Evolutionary conservation across 2,888 invertebrate genomes (phyloP).

Genomic region (Euplexia lucipara): DNA sequence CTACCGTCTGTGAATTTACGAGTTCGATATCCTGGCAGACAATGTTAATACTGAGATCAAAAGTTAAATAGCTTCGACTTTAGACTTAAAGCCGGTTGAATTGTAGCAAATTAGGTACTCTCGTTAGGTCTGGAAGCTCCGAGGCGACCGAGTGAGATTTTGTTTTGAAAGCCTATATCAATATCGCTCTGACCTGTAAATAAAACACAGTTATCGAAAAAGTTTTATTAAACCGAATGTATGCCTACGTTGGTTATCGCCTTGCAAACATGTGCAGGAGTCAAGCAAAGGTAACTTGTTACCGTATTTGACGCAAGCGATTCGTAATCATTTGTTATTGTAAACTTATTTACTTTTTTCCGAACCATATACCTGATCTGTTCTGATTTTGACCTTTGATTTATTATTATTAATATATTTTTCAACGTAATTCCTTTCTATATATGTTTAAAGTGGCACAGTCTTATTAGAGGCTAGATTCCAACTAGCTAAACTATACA

Average conservation of each 20-base stretch:
- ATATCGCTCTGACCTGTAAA: slow-evolving; percentile 2
- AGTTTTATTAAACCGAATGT: not conserved
- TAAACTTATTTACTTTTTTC: not conserved
- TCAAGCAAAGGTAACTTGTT: slow-evolving; percentile 12
- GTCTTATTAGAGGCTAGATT: not conserved
- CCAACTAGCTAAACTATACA: not conserved
- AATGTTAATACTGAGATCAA: slow-evolving; percentile 29
- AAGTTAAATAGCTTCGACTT: slow-evolving; percentile 22
- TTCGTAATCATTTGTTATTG: slow-evolving; percentile 10
- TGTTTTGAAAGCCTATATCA: slow-evolving; percentile 4
- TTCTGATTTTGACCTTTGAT: not conserved
- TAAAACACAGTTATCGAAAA: slow-evolving; percentile 11
- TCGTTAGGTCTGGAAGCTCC: slow-evolving; percentile 9
- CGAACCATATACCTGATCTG: too few relatives aligned
- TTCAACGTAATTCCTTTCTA: not conserved
- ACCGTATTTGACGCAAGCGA: slow-evolving; percentile 9
- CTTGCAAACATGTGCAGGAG: slow-evolving; percentile 13
- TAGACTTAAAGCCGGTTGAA: slow-evolving; percentile 16
- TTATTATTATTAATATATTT: not conserved
- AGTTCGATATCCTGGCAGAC: slow-evolving; percentile 55
- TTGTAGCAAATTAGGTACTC: slow-evolving; percentile 5
- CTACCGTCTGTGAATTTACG: slow-evolving; percentile 46
- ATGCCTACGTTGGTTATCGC: slow-evolving; percentile 8
- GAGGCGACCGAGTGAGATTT: slow-evolving; percentile 3
- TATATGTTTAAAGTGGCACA: not conserved